These are phyloP conservation scores for Phaethornis superciliosus DNA, from an alignment of 2,113 vertebrate species.

Conservation along the genomic window DNA sequence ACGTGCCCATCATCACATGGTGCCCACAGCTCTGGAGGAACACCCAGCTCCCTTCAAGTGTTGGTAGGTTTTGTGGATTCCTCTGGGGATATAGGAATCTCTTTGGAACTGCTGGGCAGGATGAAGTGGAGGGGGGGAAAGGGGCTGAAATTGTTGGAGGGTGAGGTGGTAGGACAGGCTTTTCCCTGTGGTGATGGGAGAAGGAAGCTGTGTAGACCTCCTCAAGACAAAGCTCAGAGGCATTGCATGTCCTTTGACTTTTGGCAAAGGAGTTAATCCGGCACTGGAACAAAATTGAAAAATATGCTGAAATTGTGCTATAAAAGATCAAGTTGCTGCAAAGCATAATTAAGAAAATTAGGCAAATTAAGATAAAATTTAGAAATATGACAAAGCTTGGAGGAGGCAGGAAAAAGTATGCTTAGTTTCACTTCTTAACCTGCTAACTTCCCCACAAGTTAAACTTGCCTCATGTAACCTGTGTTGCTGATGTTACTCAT, in stretches of 20 bases:
- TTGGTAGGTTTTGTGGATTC: background rate
- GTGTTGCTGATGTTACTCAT: background rate
- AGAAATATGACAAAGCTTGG: slow-evolving; percentile 33
- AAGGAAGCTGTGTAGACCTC: background rate
- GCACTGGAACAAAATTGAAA: background rate
- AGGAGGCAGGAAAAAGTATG: background rate
- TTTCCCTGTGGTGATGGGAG: background rate
- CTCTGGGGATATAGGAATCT: background rate
- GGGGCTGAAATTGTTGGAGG: background rate
- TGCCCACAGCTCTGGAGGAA: background rate
- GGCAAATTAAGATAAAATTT: slow-evolving; percentile 52
- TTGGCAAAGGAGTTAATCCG: background rate
- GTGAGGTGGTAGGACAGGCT: background rate
- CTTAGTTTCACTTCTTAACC: slow-evolving; percentile 20
- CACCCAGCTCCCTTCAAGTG: background rate
- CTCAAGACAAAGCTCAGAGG: background rate
- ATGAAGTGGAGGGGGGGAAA: background rate
- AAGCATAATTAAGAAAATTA: slow-evolving; percentile 55
- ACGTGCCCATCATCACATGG: accelerated
- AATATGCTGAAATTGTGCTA: background rate
- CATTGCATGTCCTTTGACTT: background rate
- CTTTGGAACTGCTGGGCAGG: background rate
- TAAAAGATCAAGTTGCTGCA: slow-evolving; percentile 1
- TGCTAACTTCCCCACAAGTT: background rate
- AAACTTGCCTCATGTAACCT: background rate